Evolutionary conservation across 35 echinoderm and acorn worm genomes (phyloP), one percentile per base, ranked within the genome.

Genomic region (Stichopus chloronotus): DNA sequence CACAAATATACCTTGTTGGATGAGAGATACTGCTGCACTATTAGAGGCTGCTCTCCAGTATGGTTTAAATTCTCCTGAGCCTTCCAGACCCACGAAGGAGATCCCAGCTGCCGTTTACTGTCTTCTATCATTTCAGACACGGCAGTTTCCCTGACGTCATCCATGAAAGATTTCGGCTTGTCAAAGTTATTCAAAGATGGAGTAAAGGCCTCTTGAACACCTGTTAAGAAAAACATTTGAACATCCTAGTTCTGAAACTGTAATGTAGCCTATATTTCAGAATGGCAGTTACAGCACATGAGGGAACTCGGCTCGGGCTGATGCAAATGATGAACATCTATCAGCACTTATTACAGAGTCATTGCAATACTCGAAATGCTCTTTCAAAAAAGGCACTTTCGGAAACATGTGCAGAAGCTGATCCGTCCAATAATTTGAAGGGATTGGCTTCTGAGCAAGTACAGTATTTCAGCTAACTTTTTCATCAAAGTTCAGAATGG

Each of bases 11-110:
- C 95, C 95, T 99, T 99, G 56, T 96, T 99, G 52, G 80, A 78
- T 59, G 95, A 85, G 19, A 99, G 92, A 78, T 95, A 99, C 60
- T 93, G 80, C 87, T 99, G 97, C 55, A 96, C 84, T 59, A 99
- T 96, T 5, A 99, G 78, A 4, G 97, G 94, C 57, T 96, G 93
- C 87, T 99, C 97, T 16, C 95, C 95, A 6, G 97, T 99, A 76
- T 96, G 97, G 68, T 96, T 99, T 19, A 58, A 72, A 11, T 90
- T 91, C 56, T 93, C 93, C 87, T 96, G 94, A 63, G 92, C 94
- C 71, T 92, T 93, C 16, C 90, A 60, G 0, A 94, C 88, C 97
- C 97, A 99, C 7, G 77, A 88, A 12, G 97, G 97, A 17, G 97
- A 95, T 6, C 63, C 84, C 21, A 57, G 55, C 52, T 55, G 55